Evolutionary conservation across 2,888 invertebrate genomes (phyloP).

Genomic region (Amiota minor): DNA sequence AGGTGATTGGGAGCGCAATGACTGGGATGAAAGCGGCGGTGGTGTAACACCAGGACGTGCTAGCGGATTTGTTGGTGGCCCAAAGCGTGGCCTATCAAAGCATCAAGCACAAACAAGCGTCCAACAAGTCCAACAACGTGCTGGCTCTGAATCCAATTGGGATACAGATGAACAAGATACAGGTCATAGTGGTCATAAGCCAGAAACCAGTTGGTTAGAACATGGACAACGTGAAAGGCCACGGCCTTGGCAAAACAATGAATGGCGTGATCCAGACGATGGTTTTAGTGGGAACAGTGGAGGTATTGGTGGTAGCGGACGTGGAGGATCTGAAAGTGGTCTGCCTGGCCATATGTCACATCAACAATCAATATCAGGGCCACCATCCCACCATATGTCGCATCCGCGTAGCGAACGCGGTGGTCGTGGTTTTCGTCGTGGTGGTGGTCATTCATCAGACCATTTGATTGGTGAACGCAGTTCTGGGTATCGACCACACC

Average conservation of each 20-base stretch:
- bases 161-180: constrained; percentile 67
- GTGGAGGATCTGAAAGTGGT: constrained; percentile 16
- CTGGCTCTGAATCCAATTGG: constrained; percentile 71
- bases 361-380: constrained; percentile 26
- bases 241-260: constrained; percentile 60
- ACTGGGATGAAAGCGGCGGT: constrained; percentile 60
- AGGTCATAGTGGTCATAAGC: constrained; percentile 40
- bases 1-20: constrained; percentile 65
- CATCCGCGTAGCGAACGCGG: constrained; percentile 62
- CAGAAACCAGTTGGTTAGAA: constrained; percentile 57
- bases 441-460: constrained; percentile 53
- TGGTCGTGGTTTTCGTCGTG: constrained; percentile 58
- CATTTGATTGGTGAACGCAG: constrained; percentile 56
- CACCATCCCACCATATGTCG: constrained; percentile 57
- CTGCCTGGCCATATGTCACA: constrained; percentile 20
- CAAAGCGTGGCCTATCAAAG: constrained; percentile 56
- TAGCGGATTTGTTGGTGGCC: constrained; percentile 65
- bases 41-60: constrained; percentile 55
- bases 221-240: constrained; percentile 64
- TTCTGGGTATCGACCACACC: constrained; percentile 63
- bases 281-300: constrained; percentile 47
- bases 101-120: constrained; percentile 30
- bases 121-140: constrained; percentile 53
- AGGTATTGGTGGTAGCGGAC: constrained; percentile 37
- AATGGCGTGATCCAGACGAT: constrained; percentile 66